Evolutionary conservation across 1,140 invertebrate genomes (phyloP).

Genomic region (Megalopta genalis): DNA sequence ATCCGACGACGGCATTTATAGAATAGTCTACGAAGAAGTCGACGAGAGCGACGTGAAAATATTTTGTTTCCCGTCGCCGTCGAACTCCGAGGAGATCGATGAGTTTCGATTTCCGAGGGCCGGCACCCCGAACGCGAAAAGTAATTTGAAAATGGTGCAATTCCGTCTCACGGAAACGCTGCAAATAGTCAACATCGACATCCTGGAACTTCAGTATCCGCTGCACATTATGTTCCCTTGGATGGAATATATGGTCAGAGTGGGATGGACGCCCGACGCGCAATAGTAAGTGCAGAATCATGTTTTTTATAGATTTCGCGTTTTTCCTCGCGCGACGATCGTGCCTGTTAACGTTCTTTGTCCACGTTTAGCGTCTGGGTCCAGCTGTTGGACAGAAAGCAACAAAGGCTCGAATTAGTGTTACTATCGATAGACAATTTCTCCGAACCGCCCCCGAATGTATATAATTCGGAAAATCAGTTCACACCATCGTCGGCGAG

Average conservation of each 20-base stretch:
- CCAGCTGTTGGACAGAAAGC: conserved; percentile 91
- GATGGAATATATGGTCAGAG: conserved; percentile 96
- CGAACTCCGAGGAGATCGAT: conserved; percentile 89
- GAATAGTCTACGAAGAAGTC: conserved; percentile 97
- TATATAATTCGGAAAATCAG: conserved; percentile 80
- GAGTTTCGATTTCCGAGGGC: conserved; percentile 96
- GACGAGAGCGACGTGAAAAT: conserved; percentile 97
- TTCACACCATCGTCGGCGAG: conserved; percentile 80
- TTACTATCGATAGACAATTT: conserved; percentile 88
- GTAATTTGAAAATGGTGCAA: conserved; percentile 92
- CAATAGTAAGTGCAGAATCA: conserved; percentile 88
- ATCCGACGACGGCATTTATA: conserved; percentile 87
- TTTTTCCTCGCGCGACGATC: no score
- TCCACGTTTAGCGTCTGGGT: conserved; percentile 90
- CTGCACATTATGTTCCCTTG: conserved; percentile 91
- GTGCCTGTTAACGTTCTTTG: conserved; percentile 41
- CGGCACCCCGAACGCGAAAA: conserved; percentile 93
- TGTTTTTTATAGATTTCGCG: no score
- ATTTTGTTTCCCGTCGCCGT: conserved; percentile 91
- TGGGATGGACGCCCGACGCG: conserved; percentile 95
- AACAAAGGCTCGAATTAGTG: conserved; percentile 89
- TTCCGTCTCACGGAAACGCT: conserved; percentile 86
- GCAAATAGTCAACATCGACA: conserved; percentile 85
- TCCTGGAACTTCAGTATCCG: conserved; percentile 86
- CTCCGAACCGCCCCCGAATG: conserved; percentile 83